A percentile compares a stretch with the other conserved stretches of the same genome.
phyloP scores from a whole-genome alignment of 2,113 vertebrate species.

The Hippocampus abdominalis region DNA sequence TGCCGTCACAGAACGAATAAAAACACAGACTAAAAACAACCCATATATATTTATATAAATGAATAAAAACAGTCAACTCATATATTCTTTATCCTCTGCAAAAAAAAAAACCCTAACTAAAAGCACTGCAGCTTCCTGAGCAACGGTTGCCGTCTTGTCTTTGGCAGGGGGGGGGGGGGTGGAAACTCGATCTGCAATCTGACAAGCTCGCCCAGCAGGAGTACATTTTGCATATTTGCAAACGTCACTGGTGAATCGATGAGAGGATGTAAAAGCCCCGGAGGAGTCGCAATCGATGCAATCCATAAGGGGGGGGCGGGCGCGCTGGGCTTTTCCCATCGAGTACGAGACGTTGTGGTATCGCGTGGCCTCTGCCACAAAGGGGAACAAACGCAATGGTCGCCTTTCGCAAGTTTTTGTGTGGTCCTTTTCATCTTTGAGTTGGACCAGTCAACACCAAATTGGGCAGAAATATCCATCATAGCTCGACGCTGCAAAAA shows the following conservation, averaged over 20 bases:
- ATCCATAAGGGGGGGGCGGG: background rate
- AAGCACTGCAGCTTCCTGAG: too few relatives aligned
- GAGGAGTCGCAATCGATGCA: background rate
- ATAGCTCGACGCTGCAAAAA: too few relatives aligned
- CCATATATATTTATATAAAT: too few relatives aligned
- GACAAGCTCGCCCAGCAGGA: background rate
- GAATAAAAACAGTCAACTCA: too few relatives aligned
- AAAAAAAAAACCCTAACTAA: too few relatives aligned
- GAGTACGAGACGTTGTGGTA: background rate
- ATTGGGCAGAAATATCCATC: background rate
- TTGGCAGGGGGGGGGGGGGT: too few relatives aligned
- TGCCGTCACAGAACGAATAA: too few relatives aligned
- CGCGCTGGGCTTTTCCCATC: background rate
- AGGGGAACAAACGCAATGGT: background rate
- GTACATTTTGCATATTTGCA: background rate
- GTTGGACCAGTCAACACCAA: background rate
- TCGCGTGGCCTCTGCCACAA: background rate
- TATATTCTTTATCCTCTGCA: too few relatives aligned
- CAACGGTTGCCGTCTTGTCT: too few relatives aligned
- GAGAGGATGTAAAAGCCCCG: background rate
- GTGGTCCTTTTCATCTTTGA: background rate
- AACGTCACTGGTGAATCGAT: background rate
- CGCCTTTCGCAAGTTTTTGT: background rate
- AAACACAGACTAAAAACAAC: too few relatives aligned
- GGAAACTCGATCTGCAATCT: too few relatives aligned